A percentile compares a stretch with the other conserved stretches of the same genome.
These are phyloP conservation scores for Drosophila micromelanica DNA, from an alignment of 1,140 invertebrate genomes.

Conservation along the genomic window DNA sequence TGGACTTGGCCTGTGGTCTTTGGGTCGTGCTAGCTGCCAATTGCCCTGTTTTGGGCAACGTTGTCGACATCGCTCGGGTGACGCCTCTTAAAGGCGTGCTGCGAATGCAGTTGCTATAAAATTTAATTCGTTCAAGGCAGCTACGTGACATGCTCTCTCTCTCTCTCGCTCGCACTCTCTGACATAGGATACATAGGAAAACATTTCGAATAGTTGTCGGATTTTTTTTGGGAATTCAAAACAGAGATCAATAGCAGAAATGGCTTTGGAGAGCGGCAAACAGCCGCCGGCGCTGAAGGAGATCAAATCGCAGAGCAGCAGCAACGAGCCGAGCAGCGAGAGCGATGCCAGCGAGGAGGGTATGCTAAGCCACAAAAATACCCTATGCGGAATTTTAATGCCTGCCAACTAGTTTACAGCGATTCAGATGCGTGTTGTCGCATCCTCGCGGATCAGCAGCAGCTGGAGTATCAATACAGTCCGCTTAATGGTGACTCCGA, in stretches of 20 bases:
- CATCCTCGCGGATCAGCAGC: conserved; percentile 1
- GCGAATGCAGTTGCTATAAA: conserved; percentile 74
- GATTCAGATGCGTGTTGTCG: conserved; percentile 8
- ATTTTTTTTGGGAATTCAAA: too few relatives aligned
- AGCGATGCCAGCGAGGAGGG: conserved; percentile 11
- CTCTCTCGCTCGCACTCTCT: too few relatives aligned
- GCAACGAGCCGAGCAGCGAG: conserved; percentile 16
- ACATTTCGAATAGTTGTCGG: too few relatives aligned
- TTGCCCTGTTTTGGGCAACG: conserved; percentile 42
- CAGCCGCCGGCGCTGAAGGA: background rate
- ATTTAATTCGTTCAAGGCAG: conserved; percentile 59
- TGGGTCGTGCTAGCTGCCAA: conserved; percentile 38
- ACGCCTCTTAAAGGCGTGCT: conserved; percentile 34
- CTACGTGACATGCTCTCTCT: too few relatives aligned
- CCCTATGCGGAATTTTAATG: too few relatives aligned
- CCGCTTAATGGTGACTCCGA: conserved; percentile 49
- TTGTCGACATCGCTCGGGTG: conserved; percentile 3
- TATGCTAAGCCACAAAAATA: too few relatives aligned
- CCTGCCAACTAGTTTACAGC: conserved; percentile 17
- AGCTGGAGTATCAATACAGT: conserved; percentile 25
- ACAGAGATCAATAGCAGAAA: background rate
- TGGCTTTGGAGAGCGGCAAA: conserved; percentile 12
- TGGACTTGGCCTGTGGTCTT: conserved; percentile 18
- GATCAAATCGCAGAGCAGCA: background rate
- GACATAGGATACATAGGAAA: conserved; percentile 30